phyloP scores from a whole-genome alignment of 2,797 vertebrate species.

The Schizopygopsis malacanthus region DNA sequence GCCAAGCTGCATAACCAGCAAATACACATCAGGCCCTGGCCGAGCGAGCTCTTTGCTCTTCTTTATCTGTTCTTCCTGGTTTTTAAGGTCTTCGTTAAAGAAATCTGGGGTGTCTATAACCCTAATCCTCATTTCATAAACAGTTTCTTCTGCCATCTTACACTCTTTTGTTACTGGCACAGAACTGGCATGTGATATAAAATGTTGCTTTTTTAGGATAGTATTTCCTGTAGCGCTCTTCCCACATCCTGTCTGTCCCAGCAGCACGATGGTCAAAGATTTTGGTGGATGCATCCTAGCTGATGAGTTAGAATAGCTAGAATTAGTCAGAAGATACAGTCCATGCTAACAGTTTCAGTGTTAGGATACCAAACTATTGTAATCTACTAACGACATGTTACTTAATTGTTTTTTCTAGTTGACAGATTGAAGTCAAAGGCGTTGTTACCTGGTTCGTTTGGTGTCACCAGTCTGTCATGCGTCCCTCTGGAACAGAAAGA shows the following conservation, averaged over 20 bases:
- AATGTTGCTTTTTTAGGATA: not conserved
- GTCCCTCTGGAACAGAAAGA: not conserved
- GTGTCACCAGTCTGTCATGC: not conserved
- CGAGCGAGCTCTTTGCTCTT: constrained; percentile 27
- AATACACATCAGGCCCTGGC: constrained; percentile 25
- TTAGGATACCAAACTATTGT: not conserved
- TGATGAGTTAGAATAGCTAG: not conserved
- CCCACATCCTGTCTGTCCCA: constrained; percentile 40
- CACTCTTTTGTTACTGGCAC: constrained; percentile 23
- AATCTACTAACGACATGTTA: not conserved
- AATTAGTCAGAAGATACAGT: not conserved
- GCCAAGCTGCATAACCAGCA: constrained; percentile 48
- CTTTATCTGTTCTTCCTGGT: constrained; percentile 14
- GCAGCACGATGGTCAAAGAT: constrained; percentile 10
- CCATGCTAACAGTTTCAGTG: not conserved
- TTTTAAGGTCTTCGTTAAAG: constrained; percentile 36
- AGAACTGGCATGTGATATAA: constrained; percentile 33
- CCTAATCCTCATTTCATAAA: constrained; percentile 2
- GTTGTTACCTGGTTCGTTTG: not conserved
- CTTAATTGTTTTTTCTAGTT: not conserved
- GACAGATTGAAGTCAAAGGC: not conserved
- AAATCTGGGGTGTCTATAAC: constrained; percentile 52
- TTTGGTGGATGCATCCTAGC: rapidly evolving
- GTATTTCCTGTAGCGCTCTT: constrained; percentile 42
- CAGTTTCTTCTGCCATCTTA: not conserved